These are phyloP conservation scores for Xiphias gladius DNA, from an alignment of 2,113 vertebrate genomes.

Conservation along the genomic window DNA sequence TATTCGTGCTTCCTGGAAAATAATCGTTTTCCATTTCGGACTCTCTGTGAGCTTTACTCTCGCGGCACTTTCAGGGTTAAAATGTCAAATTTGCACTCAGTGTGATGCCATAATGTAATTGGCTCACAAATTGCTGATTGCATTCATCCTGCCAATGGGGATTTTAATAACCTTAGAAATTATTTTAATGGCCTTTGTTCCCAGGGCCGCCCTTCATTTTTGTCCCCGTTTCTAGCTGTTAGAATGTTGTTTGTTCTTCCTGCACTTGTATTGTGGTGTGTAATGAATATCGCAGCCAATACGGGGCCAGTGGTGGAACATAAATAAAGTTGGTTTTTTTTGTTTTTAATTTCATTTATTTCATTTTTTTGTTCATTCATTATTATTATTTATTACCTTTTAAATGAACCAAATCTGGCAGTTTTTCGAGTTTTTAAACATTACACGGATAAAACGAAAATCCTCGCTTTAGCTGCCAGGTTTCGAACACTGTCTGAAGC, in stretches of 20 bases:
- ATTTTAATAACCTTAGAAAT: slow-evolving; percentile 16
- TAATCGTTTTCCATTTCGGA: background rate
- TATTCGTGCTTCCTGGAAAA: background rate
- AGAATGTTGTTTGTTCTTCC: background rate
- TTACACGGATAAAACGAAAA: too few species aligned
- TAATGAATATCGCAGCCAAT: background rate
- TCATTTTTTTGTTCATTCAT: background rate
- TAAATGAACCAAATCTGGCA: too few species aligned
- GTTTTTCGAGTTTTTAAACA: too few species aligned
- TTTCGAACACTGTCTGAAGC: too few species aligned
- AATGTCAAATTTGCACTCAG: slow-evolving; percentile 16
- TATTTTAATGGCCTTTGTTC: slow-evolving; percentile 4
- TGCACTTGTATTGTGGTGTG: background rate
- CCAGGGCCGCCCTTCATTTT: background rate
- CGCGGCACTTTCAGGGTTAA: background rate
- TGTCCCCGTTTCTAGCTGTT: background rate
- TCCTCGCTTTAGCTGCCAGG: too few species aligned
- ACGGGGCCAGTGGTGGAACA: too few species aligned
- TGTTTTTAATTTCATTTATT: too few species aligned
- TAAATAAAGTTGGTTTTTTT: too few species aligned
- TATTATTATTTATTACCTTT: too few species aligned
- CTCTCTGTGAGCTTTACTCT: background rate
- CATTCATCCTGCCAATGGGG: too few species aligned
- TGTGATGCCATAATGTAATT: background rate
- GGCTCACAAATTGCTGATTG: background rate